These are phyloP conservation scores for Numenius arquata DNA, from an alignment of 2,113 vertebrate species.

Conservation along the genomic window DNA sequence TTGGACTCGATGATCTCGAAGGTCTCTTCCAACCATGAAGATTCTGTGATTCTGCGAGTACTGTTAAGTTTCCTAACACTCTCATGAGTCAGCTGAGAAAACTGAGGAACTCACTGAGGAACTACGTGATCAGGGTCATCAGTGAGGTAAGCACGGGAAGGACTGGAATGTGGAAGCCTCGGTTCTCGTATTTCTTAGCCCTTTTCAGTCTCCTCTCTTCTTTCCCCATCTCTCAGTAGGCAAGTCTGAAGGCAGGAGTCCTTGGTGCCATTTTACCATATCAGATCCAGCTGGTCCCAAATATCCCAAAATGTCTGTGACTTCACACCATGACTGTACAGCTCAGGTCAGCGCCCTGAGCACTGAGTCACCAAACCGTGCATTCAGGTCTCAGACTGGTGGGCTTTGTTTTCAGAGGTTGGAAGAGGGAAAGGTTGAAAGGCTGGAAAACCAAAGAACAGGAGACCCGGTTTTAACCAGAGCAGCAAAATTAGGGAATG, in stretches of 20 bases:
- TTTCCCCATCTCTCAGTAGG: neutral
- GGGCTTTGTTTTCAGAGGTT: neutral
- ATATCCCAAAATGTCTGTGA: neutral
- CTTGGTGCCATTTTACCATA: neutral
- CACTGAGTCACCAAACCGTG: neutral
- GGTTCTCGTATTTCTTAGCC: neutral
- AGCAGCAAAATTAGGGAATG: neutral
- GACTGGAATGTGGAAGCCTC: neutral
- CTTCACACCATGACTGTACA: neutral
- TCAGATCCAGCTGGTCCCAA: neutral
- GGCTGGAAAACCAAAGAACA: neutral
- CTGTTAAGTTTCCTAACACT: neutral
- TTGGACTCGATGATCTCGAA: too few species aligned
- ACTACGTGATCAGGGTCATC: fast-evolving
- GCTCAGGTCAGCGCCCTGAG: neutral
- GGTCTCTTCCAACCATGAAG: too few species aligned
- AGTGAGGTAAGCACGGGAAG: neutral
- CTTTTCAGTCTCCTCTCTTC: neutral
- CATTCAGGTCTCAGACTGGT: neutral
- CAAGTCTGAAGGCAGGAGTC: neutral
- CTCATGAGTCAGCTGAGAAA: neutral
- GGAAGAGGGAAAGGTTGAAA: neutral
- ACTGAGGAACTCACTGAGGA: neutral
- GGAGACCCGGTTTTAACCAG: neutral
- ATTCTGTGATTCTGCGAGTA: too few species aligned